Base-by-base conservation (phyloP, 2,113 vertebrate species). In the Engystomops pustulosus region DNA sequence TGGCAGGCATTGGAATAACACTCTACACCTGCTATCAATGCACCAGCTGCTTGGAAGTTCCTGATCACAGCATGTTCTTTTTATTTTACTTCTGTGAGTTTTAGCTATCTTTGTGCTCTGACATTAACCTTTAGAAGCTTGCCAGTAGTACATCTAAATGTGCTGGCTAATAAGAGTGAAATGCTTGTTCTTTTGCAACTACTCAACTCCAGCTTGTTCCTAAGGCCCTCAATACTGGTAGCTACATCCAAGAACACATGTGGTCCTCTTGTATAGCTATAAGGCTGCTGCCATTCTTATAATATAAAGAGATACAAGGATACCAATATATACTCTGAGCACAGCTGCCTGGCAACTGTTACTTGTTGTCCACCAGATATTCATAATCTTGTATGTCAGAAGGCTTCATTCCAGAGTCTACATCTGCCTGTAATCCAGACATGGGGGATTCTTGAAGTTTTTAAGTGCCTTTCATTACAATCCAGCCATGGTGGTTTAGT, bases 291-390 rank as follows among this genome's bases (percentile, higher is more conserved):
- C 62, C 32, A 67, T 30, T 67, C 62, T 67, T 67, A 67, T 67
- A 67, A 34, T 36, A 67, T 67, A 18, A 18, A 67, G 34, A 32
- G 62, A 25, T 67, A 2, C 30, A 67, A 6, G 20, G 30, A 36
- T 67, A 67, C 34, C 17, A 67, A 20, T 36, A 67, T 67, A 36
- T 67, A 36, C 18, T 67, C 15, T 34, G 6, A 17, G 15, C 62
- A 67, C 62, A 67, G 62, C 62, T 67, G 62, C 62, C 18, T 67
- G 60, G 62, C 62, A 67, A 67, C 30, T 36, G 17, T 32, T 67
- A 11, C 36, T 67, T 18, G 27, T 65, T 20, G 15, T 18, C 30
- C 32, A 67, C 62, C 30, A 36, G n/a, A 34, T 20, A 67, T 18
- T 67, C 30, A 67, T 67, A 32, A 67, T 36, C 30, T 36, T 67